phyloP scores from a whole-genome alignment of 2,113 vertebrate species.

The Eurystomus gularis region DNA sequence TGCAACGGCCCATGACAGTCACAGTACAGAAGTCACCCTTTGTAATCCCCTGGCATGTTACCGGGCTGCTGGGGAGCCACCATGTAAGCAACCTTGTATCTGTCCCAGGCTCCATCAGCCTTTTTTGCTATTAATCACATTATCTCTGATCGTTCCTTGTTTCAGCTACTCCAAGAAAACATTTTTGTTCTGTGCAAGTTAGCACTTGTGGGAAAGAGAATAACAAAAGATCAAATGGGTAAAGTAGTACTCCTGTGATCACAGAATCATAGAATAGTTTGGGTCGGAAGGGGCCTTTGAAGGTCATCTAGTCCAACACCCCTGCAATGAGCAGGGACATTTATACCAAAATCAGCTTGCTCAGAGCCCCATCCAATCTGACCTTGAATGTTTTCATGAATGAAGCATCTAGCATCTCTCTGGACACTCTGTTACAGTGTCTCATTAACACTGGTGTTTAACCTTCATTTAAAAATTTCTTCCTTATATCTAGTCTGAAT shows the following conservation, averaged over 20 bases:
- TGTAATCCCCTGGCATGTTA: rapidly evolving
- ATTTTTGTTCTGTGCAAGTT: neutral
- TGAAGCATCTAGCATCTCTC: neutral
- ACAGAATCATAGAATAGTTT: neutral
- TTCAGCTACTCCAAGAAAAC: neutral
- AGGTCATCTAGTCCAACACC: neutral
- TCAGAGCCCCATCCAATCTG: neutral
- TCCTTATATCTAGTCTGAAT: neutral
- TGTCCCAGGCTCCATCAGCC: neutral
- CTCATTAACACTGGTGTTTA: neutral
- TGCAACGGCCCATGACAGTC: neutral
- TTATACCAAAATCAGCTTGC: neutral
- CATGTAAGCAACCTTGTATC: neutral
- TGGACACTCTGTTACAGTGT: neutral
- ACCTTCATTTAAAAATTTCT: neutral
- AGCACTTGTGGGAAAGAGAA: neutral
- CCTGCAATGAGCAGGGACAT: neutral
- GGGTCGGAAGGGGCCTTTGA: neutral
- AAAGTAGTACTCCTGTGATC: neutral
- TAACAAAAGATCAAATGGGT: neutral
- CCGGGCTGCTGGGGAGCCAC: neutral
- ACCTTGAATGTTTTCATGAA: neutral
- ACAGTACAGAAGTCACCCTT: neutral
- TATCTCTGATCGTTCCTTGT: neutral
- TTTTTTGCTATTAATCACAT: neutral